Evolutionary conservation across 2,888 invertebrate genomes (phyloP), one percentile per base, ranked within the genome.

Genomic region (Scrobipalpa atriplicella): DNA sequence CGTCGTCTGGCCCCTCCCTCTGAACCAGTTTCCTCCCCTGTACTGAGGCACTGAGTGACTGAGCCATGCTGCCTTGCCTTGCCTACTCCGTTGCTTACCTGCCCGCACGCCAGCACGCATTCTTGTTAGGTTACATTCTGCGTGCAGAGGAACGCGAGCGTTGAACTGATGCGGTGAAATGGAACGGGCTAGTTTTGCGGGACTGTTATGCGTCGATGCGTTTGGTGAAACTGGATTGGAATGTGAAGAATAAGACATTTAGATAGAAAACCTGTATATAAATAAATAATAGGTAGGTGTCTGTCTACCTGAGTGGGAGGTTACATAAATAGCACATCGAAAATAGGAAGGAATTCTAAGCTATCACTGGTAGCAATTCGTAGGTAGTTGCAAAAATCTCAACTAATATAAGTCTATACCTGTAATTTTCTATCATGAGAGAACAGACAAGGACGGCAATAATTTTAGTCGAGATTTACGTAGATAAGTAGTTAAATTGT

Each of bases 1-100:
- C 92, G 91, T 83, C 85, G 90, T 90, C 91, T 89, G 89, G 81
- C 81, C 84, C 80, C 73, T 77, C 75, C 76, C 77, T 71, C 80
- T 43, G 43, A 43, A 62, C 43, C 62, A 47, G 62, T 47, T 43
- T 21, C 47, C 29, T 73, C 77, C 69, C 76, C 75, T 78, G 77
- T 58, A 21, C 29, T 29, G 29, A 58, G 36, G 58, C 58, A 58
- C 38, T 58, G 58, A 56, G 21, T 19, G 52, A 73, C 70, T 73
- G 41, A 43, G 19, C 60, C 54, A 54, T 10, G 11, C 54, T 9
- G 21, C 54, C 19, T 19, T n/a, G 51, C 29, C 29, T 29, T 29
- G 29, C 29, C 29, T 3, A 29, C 10, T 21, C 18, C 54, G 54
- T 51, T 51, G 51, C 16, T 51, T 54, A 54, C 19, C 54, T 54